Percentiles rank a stretch among this genome's conserved stretches.
Evolutionary conservation across 2,113 vertebrate species (phyloP).

Genomic region (Tympanuchus pallidicinctus): DNA sequence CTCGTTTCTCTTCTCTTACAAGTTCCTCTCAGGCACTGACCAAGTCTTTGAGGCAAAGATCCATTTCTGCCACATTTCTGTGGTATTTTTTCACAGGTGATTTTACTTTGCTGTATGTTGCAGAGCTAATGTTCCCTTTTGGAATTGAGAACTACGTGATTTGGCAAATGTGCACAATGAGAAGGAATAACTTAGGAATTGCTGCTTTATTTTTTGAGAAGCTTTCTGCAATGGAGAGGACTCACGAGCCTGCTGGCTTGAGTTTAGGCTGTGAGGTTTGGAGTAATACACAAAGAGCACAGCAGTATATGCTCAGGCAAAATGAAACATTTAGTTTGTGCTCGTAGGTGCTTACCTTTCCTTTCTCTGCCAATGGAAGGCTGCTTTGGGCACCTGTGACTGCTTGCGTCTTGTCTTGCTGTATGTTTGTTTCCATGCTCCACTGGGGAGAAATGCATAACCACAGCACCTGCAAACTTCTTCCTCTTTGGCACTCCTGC

Average conservation of each 20-base stretch:
- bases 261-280: background rate
- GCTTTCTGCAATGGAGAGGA: constrained; percentile 36
- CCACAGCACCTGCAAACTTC: background rate
- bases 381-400: background rate
- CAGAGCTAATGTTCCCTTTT: constrained; percentile 10
- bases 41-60: constrained; percentile 43
- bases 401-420: background rate
- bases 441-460: background rate
- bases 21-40: background rate
- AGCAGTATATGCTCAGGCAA: background rate
- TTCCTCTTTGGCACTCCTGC: background rate
- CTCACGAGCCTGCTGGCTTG: constrained; percentile 5
- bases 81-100: background rate
- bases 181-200: constrained; percentile 57
- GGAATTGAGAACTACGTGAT: background rate
- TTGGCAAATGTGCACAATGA: constrained; percentile 13
- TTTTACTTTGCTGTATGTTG: background rate
- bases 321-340: background rate
- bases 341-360: background rate
- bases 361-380: background rate
- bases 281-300: background rate
- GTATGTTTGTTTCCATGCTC: background rate
- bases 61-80: background rate
- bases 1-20: background rate
- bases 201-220: constrained; percentile 55